phyloP scores from a whole-genome alignment of 1,140 invertebrate genomes.

The Zaprionus lachaisei region DNA sequence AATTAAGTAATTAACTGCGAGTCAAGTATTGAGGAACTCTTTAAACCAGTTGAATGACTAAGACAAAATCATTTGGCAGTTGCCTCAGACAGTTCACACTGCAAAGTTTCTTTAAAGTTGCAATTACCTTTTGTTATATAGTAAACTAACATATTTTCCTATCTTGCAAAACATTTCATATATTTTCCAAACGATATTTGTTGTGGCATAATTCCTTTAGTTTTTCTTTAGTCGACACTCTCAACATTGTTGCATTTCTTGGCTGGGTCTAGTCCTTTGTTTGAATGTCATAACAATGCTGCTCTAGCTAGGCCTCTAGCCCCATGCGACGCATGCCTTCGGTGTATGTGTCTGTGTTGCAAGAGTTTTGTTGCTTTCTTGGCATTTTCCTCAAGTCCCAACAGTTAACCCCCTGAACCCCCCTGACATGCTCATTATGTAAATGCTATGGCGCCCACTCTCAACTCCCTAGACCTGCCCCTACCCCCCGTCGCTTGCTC shows the following conservation, averaged over 20 bases:
- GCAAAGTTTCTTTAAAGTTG: neutral
- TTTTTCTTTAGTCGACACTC: neutral
- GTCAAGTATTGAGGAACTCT: slow-evolving; percentile 3
- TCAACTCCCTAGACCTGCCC: neutral
- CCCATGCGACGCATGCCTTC: neutral
- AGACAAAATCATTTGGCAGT: neutral
- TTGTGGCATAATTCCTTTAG: slow-evolving; percentile 8
- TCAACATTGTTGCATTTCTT: slow-evolving; percentile 22
- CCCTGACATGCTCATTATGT: slow-evolving; percentile 47
- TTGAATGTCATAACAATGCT: slow-evolving; percentile 30
- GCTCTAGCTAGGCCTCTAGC: neutral
- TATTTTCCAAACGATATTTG: neutral
- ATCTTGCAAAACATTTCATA: slow-evolving; percentile 11
- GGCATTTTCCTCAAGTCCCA: slow-evolving; percentile 29
- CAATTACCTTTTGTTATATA: neutral
- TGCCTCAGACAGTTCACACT: neutral
- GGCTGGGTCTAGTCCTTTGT: slow-evolving; percentile 17
- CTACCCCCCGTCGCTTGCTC: neutral
- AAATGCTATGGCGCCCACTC: slow-evolving; percentile 45
- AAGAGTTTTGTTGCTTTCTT: slow-evolving; percentile 28
- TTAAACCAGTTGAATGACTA: neutral
- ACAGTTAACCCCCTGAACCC: slow-evolving; percentile 8
- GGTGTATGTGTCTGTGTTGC: slow-evolving; percentile 8
- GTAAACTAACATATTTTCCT: neutral
- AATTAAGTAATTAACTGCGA: slow-evolving; percentile 1